Evolutionary conservation across 2,113 vertebrate genomes (phyloP), one percentile per base, ranked within the genome.

Genomic region (Nesoenas mayeri): DNA sequence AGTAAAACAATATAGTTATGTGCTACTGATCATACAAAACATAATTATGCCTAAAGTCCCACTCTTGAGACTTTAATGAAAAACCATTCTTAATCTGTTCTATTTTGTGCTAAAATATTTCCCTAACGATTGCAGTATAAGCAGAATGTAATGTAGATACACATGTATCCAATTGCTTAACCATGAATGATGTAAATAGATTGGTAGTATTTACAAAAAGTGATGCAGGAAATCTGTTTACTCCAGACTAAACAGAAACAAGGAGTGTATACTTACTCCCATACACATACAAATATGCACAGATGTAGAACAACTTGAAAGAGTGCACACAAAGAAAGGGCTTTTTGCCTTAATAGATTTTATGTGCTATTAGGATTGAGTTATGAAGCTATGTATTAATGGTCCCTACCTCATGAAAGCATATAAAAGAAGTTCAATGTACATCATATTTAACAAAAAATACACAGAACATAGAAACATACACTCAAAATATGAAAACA

Each of bases 241-340:
- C 40, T 85, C 44, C 66, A 82, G 85, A 90, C 71, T 82, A 90
- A 94, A 93, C 62, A 91, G 88, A 91, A 91, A 85, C 54, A 88
- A 74, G 8, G 58, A 73, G 51, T 70, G 15, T 21, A 16, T 88
- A 2, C 16, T 72, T 88, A 91, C 10, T 85, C 50, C 34, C 25
- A 24, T 50, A 83, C 53, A 31, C 36, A 77, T n/a, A 54, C 71
- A 93, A 83, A 82, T 6, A 53, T 24, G 6, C 28, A 75, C 38
- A 85, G 72, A 74, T 73, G 47, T 32, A 74, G 51, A 90, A 31
- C 50, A 85, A 34, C 12, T 73, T 58, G 28, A 74, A 14, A 77
- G 4, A 77, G 4, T 47, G 5, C 11, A 86, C n/a, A 56, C 9
- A 57, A 42, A 84, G 18, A 78, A 65, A 15, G 1, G 6, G 2